A percentile compares a stretch with the other conserved stretches of the same genome.
Conservation (phyloP, 2,888 invertebrate species). For the Podotricha telesiphe region DNA sequence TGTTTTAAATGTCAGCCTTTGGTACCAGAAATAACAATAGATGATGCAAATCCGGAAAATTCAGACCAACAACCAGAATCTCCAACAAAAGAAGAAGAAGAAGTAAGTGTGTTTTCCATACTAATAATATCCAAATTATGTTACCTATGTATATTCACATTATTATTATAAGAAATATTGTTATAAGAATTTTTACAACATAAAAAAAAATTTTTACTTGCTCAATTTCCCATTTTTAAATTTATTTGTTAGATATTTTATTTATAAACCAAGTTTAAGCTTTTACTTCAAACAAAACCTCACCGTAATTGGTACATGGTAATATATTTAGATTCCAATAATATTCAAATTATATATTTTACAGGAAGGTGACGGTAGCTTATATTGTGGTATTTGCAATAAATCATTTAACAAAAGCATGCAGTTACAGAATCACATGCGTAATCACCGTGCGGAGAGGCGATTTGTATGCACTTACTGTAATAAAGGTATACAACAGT, state of each 20-base stretch:
- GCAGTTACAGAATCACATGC: slow-evolving; percentile 78
- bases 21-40: slow-evolving; percentile 76
- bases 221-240: too few species aligned
- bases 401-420: slow-evolving; percentile 76
- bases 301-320: too few species aligned
- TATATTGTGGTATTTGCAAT: slow-evolving; percentile 75
- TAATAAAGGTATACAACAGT: slow-evolving; percentile 69
- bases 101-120: slow-evolving; percentile 46
- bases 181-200: too few species aligned
- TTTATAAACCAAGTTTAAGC: too few species aligned
- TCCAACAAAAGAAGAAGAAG: slow-evolving; percentile 57
- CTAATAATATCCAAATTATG: neutral
- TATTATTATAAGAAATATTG: too few species aligned
- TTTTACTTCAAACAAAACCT: too few species aligned
- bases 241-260: too few species aligned
- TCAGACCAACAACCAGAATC: slow-evolving; percentile 51
- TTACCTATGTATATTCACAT: too few species aligned
- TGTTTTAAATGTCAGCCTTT: slow-evolving; percentile 80
- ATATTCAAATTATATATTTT: too few species aligned
- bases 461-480: slow-evolving; percentile 80
- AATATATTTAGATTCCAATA: too few species aligned
- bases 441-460: slow-evolving; percentile 79
- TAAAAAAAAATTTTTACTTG: too few species aligned
- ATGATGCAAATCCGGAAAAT: slow-evolving; percentile 55
- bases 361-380: slow-evolving; percentile 62